These are phyloP conservation scores for Tympanuchus pallidicinctus DNA, from an alignment of 2,113 vertebrate species.

Conservation along the genomic window DNA sequence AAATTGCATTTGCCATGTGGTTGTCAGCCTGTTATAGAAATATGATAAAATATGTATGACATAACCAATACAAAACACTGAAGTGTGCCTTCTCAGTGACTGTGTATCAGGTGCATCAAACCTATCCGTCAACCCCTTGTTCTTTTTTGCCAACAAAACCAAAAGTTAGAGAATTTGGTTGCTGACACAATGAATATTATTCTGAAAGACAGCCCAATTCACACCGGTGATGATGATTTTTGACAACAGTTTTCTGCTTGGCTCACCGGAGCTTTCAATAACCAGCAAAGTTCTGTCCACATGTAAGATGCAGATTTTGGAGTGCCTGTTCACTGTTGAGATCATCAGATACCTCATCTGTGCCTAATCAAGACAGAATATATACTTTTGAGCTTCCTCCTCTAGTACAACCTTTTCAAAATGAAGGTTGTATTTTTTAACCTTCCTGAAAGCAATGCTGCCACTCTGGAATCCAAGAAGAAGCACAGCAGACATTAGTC, in stretches of 20 bases:
- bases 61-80: neutral
- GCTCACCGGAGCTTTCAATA: neutral
- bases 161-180: neutral
- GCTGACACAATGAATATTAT: neutral
- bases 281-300: neutral
- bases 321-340: neutral
- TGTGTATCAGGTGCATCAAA: rapidly evolving
- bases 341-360: neutral
- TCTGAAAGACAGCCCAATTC: neutral
- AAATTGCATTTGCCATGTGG: neutral
- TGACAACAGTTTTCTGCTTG: neutral
- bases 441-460: neutral
- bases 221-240: neutral
- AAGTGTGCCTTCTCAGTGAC: neutral
- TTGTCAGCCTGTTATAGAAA: neutral
- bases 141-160: neutral
- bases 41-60: neutral
- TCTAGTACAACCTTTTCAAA: neutral
- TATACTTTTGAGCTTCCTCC: neutral
- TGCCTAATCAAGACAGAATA: neutral
- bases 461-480: neutral
- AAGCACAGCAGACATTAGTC: neutral
- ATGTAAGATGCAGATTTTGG: neutral
- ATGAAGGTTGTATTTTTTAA: neutral
- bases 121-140: neutral